Evolutionary conservation across 2,888 invertebrate genomes (phyloP).

Genomic region (Byasa hedistus): DNA sequence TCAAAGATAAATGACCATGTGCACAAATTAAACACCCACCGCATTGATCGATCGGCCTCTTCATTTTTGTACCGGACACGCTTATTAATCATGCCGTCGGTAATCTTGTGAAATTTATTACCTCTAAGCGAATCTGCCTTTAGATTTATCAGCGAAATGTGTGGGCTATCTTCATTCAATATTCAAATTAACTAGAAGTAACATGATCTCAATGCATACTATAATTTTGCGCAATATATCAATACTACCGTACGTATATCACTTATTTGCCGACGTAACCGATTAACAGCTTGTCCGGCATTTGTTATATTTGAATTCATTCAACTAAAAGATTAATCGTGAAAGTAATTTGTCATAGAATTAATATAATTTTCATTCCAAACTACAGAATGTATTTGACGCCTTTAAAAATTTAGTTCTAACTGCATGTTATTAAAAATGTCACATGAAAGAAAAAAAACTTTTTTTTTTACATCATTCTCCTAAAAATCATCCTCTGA

Average conservation of each 20-base stretch:
- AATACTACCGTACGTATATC: background rate
- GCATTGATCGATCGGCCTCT: slow-evolving; percentile 70
- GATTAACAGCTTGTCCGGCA: no score
- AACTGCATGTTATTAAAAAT: no score
- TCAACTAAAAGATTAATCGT: no score
- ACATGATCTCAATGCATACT: background rate
- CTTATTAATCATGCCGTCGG: slow-evolving; percentile 73
- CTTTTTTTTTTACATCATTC: no score
- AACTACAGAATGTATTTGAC: no score
- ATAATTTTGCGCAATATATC: background rate
- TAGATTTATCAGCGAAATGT: slow-evolving; percentile 76
- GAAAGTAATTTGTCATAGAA: no score
- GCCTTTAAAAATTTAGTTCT: no score
- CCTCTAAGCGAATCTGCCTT: slow-evolving; percentile 75
- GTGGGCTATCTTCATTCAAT: slow-evolving; percentile 54
- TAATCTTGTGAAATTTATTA: slow-evolving; percentile 78
- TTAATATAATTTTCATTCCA: no score
- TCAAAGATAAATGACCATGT: slow-evolving; percentile 68
- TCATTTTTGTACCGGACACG: slow-evolving; percentile 70
- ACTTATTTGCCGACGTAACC: background rate
- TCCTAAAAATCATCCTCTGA: no score
- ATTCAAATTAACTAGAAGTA: slow-evolving; percentile 20
- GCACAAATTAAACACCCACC: slow-evolving; percentile 77
- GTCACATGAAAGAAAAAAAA: no score
- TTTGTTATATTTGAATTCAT: no score